Conservation (phyloP, 2,888 invertebrate genomes). For the Pyrocoelia pectoralis region DNA sequence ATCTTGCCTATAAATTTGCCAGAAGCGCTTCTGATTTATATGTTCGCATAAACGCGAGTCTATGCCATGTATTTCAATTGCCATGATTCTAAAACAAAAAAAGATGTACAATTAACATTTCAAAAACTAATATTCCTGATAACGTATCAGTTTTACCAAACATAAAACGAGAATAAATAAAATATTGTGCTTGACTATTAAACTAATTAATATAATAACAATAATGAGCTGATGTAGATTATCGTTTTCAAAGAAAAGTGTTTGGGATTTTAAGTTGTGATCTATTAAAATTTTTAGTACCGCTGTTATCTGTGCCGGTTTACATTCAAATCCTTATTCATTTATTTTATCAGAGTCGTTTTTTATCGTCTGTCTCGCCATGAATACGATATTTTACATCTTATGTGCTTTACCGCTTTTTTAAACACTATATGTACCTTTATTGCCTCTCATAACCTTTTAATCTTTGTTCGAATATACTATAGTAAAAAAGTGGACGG, state of each 20-base stretch:
- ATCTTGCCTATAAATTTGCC: conserved; percentile 62
- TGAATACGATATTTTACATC: conserved; percentile 51
- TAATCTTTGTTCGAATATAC: too few relatives aligned
- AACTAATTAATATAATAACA: too few relatives aligned
- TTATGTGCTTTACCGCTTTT: conserved; percentile 42
- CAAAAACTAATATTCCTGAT: too few relatives aligned
- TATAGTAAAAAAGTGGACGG: too few relatives aligned
- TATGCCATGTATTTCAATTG: conserved; percentile 38
- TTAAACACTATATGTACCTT: conserved; percentile 32
- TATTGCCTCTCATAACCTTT: too few relatives aligned
- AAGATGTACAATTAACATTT: background rate
- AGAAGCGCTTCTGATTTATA: conserved; percentile 63
- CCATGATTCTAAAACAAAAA: conserved; percentile 35
- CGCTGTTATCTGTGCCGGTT: conserved; percentile 41
- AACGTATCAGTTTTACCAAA: too few relatives aligned
- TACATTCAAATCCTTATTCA: conserved; percentile 50
- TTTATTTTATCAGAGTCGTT: conserved; percentile 51
- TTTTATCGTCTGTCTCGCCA: conserved; percentile 47
- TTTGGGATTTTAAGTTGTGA: background rate
- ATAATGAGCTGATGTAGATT: background rate
- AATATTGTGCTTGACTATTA: too few relatives aligned
- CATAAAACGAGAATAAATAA: too few relatives aligned
- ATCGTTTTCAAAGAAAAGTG: background rate
- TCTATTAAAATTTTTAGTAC: conserved; percentile 39
- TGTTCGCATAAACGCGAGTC: conserved; percentile 58